These are phyloP conservation scores for Drosophila ogumai DNA, from an alignment of 1,140 invertebrate genomes.

Conservation along the genomic window DNA sequence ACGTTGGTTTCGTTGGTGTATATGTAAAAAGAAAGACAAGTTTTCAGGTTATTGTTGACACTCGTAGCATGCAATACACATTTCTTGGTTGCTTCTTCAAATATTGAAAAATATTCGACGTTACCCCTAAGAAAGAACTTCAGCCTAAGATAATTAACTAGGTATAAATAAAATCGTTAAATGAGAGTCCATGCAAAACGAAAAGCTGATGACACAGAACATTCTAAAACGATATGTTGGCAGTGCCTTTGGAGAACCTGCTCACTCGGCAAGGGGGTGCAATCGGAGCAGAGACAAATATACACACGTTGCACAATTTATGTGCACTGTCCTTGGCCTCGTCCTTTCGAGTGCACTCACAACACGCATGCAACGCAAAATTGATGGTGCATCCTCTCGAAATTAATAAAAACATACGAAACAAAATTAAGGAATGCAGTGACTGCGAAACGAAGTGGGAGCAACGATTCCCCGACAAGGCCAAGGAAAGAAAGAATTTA, in stretches of 20 bases:
- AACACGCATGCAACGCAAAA: constrained; percentile 58
- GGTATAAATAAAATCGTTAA: not conserved
- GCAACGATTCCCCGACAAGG: constrained; percentile 4
- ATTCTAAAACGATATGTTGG: not conserved
- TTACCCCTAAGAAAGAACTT: not conserved
- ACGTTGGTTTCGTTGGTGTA: constrained; percentile 38
- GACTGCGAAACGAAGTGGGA: constrained; percentile 1
- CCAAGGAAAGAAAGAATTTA: constrained; percentile 42
- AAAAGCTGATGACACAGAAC: constrained; percentile 11
- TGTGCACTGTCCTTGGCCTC: constrained; percentile 54
- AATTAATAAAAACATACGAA: constrained; percentile 34
- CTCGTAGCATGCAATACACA: constrained; percentile 7
- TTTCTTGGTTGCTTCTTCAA: not conserved
- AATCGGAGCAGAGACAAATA: constrained; percentile 68
- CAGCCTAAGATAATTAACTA: not conserved
- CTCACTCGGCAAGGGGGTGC: constrained; percentile 8
- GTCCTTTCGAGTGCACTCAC: constrained; percentile 45
- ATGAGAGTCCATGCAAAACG: constrained; percentile 25
- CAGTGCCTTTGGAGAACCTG: constrained; percentile 37
- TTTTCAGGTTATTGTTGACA: constrained; percentile 11
- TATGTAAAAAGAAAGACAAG: constrained; percentile 57
- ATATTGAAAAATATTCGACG: not conserved
- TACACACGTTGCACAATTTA: constrained; percentile 63
- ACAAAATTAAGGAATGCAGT: constrained; percentile 11
- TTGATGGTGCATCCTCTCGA: not conserved